phyloP scores from a whole-genome alignment of 2,113 vertebrate species.

The Anser brachyrhynchus region DNA sequence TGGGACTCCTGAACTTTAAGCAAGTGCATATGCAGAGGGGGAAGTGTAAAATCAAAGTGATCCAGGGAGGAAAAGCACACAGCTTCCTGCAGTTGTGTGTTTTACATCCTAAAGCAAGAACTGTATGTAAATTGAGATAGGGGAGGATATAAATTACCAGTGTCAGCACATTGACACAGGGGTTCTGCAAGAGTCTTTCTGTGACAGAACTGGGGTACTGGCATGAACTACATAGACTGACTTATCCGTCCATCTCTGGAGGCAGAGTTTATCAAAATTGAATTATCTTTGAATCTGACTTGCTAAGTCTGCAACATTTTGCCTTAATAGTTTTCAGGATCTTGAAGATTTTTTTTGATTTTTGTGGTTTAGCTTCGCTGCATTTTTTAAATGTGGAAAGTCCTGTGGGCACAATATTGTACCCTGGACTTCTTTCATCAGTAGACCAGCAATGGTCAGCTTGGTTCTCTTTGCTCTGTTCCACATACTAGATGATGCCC shows the following conservation, averaged over 20 bases:
- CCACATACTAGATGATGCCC: fast-evolving
- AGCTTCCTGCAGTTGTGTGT: not conserved
- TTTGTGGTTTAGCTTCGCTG: not conserved
- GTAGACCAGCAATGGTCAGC: not conserved
- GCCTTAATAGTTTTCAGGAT: not conserved
- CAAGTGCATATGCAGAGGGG: not conserved
- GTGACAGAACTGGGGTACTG: not conserved
- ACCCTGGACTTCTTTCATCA: not conserved
- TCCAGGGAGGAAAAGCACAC: not conserved
- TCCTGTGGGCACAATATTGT: not conserved
- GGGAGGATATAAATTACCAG: not conserved
- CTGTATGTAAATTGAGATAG: not conserved
- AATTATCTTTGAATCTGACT: not conserved
- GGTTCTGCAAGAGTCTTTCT: not conserved
- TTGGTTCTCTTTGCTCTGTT: not conserved
- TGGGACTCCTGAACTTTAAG: not conserved
- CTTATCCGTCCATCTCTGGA: not conserved
- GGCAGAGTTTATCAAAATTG: not conserved
- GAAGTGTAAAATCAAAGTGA: not conserved
- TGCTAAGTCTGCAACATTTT: not conserved
- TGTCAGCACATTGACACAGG: fast-evolving
- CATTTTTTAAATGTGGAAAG: not conserved
- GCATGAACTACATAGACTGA: not conserved
- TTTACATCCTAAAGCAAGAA: not conserved
- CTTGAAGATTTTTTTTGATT: not conserved